Conservation (phyloP, 2,888 invertebrate genomes). For the Drosophila kambysellisi region DNA sequence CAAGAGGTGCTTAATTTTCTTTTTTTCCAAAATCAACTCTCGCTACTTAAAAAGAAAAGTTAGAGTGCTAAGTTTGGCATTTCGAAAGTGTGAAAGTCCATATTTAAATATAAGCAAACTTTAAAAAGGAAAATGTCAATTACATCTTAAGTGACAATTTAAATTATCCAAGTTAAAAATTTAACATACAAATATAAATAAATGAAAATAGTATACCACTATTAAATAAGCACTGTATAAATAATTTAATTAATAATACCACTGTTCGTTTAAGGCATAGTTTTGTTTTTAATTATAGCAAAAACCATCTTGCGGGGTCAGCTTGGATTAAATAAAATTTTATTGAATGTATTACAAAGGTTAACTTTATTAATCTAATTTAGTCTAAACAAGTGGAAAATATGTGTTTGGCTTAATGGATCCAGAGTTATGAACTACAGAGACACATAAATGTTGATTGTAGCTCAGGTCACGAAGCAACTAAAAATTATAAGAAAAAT, state of each 20-base stretch:
- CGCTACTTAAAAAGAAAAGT: neutral
- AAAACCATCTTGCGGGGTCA: neutral
- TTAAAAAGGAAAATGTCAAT: too few species aligned
- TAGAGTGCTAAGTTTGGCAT: neutral
- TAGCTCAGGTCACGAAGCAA: slow-evolving; percentile 90
- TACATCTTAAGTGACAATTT: neutral
- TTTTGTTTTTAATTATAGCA: neutral
- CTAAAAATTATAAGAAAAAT: slow-evolving; percentile 84
- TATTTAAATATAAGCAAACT: neutral
- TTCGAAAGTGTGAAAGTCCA: neutral
- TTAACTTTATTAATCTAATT: slow-evolving; percentile 1
- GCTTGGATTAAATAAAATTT: neutral
- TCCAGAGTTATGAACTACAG: slow-evolving; percentile 90
- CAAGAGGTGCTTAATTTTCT: too few species aligned
- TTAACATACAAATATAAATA: neutral
- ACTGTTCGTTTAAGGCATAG: too few species aligned
- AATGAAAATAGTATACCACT: too few species aligned
- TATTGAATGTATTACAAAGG: neutral
- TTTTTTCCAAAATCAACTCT: neutral
- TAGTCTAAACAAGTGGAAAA: slow-evolving; percentile 37
- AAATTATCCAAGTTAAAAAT: neutral
- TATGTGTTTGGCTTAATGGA: slow-evolving; percentile 28
- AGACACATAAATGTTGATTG: slow-evolving; percentile 89
- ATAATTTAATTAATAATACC: too few species aligned
- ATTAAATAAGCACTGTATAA: too few species aligned